Base-by-base conservation (phyloP, 92 coral and sea anemone species). In the Porites rus region DNA sequence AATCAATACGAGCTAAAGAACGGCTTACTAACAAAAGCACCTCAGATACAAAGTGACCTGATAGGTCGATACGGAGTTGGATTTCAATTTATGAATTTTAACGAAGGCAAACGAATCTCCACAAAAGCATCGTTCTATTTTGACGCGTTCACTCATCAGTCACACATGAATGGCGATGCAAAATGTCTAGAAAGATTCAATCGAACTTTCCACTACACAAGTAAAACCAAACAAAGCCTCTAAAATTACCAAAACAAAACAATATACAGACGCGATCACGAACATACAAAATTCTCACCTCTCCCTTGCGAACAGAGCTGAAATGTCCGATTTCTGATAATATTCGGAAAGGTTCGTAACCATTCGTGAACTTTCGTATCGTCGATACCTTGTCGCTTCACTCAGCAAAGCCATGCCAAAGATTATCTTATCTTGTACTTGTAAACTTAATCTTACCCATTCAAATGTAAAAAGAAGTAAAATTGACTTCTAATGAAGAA, bases 41-140 rank as follows among this genome's bases (percentile, higher is more conserved):
- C 87, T 86, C 59, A 51, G 51, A 38, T 38, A 38, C 46, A 4
- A 38, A 72, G 21, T 61, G 87, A 84, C 77, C 82, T 82, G 91
- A 90, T 90, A 87, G 88, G 87, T 80, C 87, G 78, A 53, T 62
- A 60, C 71, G 63, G 82, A 75, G 86, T 79, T 75, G 74, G 85
- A 87, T 87, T 86, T 87, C 91, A 88, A 76, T 66, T 90, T 87
- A 87, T 90, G 89, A 87, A 86, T 87, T 86, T 83, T 83, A 83
- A 83, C 87, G 72, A 65, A 73, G 78, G 62, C 65, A 80, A 50
- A 62, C 80, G 79, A 83, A 62, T 65, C 80, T 62, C 25, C 72
- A 50, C 80, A 62, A 83, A 65, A 9, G 77, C 77, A 51, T 51
- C 61, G 21, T 70, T 70, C 77, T 53, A 69, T 71, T 81, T 64